Evolutionary conservation across 2,888 invertebrate species (phyloP).

Genomic region (Oscheius sp.): DNA sequence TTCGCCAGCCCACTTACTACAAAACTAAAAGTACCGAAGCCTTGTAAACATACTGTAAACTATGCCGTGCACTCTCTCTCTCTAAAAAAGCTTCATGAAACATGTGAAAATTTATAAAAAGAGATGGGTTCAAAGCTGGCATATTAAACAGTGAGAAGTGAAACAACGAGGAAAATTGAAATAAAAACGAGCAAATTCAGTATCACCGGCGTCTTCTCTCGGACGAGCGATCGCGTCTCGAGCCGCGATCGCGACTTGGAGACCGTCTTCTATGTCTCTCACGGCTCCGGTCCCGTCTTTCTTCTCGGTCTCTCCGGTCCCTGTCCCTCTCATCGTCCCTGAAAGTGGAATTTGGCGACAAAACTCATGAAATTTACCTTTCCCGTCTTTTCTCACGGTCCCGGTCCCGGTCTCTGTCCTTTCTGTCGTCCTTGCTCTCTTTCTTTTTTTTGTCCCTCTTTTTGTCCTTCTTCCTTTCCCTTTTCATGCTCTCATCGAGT

Average conservation of each 20-base stretch:
- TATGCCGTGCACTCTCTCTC: too few species aligned
- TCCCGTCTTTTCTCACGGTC: slow-evolving; percentile 21
- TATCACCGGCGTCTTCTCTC: slow-evolving; percentile 26
- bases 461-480: slow-evolving; percentile 42
- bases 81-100: too few species aligned
- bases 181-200: not conserved
- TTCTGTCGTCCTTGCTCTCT: not conserved
- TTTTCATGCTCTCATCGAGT: slow-evolving; percentile 38
- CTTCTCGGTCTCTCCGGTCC: slow-evolving; percentile 10
- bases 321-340: slow-evolving; percentile 28
- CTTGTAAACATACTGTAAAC: too few species aligned
- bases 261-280: slow-evolving; percentile 13
- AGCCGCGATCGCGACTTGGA: slow-evolving; percentile 19
- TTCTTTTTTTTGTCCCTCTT: slow-evolving; percentile 28
- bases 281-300: slow-evolving; percentile 21
- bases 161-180: too few species aligned
- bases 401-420: slow-evolving; percentile 14
- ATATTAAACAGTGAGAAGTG: too few species aligned
- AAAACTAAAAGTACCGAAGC: too few species aligned
- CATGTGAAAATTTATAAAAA: too few species aligned
- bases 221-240: slow-evolving; percentile 24
- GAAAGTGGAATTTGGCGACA: not conserved
- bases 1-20: too few species aligned
- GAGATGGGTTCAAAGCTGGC: too few species aligned
- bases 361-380: not conserved